These are phyloP conservation scores for Ormyrus rosae DNA, from an alignment of 2,888 invertebrate species.

Conservation along the genomic window DNA sequence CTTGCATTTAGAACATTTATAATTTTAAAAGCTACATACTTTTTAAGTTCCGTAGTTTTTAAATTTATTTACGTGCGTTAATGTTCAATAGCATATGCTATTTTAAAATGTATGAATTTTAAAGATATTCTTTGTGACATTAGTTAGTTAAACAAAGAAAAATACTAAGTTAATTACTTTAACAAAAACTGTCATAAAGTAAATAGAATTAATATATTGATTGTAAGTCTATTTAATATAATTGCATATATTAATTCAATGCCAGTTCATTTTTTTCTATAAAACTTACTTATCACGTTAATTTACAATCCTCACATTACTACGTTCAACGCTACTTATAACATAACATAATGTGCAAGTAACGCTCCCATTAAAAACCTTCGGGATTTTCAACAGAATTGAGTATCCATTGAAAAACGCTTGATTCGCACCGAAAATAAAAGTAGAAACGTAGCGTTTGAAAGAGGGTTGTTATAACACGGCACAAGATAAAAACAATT, in stretches of 20 bases:
- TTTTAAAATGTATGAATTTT: no score
- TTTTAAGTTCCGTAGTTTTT: no score
- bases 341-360: conserved; percentile 7
- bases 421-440: neutral
- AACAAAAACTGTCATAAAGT: no score
- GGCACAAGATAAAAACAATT: conserved; percentile 18
- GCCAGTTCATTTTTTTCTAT: conserved; percentile 30
- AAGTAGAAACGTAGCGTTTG: conserved; percentile 10
- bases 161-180: no score
- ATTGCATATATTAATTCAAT: conserved; percentile 15
- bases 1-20: no score
- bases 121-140: no score
- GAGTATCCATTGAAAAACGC: conserved; percentile 16
- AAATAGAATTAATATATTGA: neutral
- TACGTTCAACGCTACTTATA: conserved; percentile 24
- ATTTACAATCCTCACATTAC: conserved; percentile 47
- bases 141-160: no score
- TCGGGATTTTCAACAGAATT: conserved; percentile 20
- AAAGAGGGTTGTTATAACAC: conserved; percentile 20
- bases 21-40: no score
- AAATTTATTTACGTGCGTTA: no score
- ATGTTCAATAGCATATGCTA: no score
- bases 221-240: conserved; percentile 40
- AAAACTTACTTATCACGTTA: conserved; percentile 47
- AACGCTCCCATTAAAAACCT: conserved; percentile 11